Evolutionary conservation across 2,797 vertebrate species (phyloP).

Genomic region (Craterocephalus amniculus): DNA sequence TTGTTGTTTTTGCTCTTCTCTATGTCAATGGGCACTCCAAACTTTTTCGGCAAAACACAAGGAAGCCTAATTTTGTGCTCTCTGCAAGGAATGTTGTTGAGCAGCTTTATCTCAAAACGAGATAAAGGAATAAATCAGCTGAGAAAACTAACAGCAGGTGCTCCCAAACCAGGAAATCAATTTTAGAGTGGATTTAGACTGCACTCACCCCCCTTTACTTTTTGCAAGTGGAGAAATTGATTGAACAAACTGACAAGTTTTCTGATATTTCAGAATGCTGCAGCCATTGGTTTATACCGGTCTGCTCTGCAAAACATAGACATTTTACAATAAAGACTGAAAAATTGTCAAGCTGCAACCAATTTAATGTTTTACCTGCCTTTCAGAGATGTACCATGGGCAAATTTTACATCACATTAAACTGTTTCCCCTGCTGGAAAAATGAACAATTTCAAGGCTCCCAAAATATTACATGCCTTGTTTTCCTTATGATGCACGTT

Average conservation of each 20-base stretch:
- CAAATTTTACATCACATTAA: too few species aligned
- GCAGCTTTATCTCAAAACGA: not conserved
- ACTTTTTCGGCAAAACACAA: not conserved
- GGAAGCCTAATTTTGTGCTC: not conserved
- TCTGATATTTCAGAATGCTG: not conserved
- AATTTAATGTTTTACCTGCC: too few species aligned
- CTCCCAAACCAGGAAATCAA: not conserved
- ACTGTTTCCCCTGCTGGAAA: not conserved
- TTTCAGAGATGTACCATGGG: too few species aligned
- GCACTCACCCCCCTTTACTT: not conserved
- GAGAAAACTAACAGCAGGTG: not conserved
- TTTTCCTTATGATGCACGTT: not conserved
- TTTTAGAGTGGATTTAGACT: not conserved
- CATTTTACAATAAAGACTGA: too few species aligned
- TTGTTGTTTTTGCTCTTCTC: not conserved
- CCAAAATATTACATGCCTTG: not conserved
- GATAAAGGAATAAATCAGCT: not conserved
- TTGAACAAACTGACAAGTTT: not conserved
- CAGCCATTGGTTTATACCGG: not conserved
- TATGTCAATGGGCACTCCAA: too few species aligned
- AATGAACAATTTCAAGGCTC: not conserved
- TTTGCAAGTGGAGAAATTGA: not conserved
- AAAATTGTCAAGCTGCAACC: too few species aligned
- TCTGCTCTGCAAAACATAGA: too few species aligned
- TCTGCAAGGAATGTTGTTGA: not conserved